phyloP scores from a whole-genome alignment of 1,140 invertebrate genomes.

The Diplogasteroides magnus region DNA sequence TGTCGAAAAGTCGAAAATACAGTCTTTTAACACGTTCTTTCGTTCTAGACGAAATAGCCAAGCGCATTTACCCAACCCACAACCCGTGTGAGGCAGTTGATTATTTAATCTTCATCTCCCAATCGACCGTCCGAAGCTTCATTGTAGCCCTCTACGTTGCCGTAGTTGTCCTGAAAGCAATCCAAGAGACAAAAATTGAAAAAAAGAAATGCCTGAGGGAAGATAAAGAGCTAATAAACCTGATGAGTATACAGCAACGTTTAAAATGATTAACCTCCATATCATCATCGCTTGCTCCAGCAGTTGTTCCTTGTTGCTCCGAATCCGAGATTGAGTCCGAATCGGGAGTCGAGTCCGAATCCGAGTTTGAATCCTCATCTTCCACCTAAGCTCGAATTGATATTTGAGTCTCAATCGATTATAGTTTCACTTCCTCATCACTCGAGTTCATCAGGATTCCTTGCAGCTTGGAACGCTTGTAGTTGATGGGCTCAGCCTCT shows the following conservation, averaged over 20 bases:
- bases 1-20: too few species aligned
- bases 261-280: conserved; percentile 12
- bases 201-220: conserved; percentile 19
- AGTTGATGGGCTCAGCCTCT: conserved; percentile 14
- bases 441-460: neutral
- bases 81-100: conserved; percentile 9
- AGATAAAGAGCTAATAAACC: too few species aligned
- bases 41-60: too few species aligned
- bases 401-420: neutral
- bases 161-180: conserved; percentile 56
- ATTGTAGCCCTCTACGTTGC: conserved; percentile 56
- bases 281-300: neutral
- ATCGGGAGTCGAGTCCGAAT: too few species aligned
- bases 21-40: too few species aligned
- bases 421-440: conserved; percentile 5
- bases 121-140: conserved; percentile 55
- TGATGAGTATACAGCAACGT: conserved; percentile 10
- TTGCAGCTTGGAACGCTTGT: conserved; percentile 16
- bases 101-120: conserved; percentile 45
- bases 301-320: neutral
- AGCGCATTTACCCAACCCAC: neutral
- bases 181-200: conserved; percentile 34
- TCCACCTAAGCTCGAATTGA: neutral
- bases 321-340: too few species aligned
- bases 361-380: neutral